phyloP scores from a whole-genome alignment of 2,797 vertebrate species.

The Picus viridis region DNA sequence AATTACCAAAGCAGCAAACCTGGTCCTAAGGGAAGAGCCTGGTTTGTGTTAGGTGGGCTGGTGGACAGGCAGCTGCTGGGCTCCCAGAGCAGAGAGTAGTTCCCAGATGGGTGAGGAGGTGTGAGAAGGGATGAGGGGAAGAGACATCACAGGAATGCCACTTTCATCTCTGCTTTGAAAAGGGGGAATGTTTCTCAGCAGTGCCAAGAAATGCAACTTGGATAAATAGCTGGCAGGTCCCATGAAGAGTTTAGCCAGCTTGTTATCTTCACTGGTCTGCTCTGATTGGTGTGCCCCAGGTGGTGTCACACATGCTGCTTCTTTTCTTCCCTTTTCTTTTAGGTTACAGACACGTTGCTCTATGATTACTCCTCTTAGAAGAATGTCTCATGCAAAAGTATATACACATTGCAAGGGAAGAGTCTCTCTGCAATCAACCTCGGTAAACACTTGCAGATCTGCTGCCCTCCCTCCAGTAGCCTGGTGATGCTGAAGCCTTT shows the following conservation, averaged over 20 bases:
- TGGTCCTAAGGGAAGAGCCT: neutral
- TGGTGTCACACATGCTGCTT: neutral
- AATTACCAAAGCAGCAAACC: neutral
- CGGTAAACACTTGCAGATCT: neutral
- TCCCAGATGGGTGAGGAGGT: neutral
- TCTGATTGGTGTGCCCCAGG: neutral
- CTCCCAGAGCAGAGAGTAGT: neutral
- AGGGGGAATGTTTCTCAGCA: neutral
- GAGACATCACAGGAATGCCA: neutral
- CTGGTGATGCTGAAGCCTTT: neutral
- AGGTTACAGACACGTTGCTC: neutral
- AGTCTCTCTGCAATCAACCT: neutral
- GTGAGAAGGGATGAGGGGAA: neutral
- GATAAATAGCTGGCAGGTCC: neutral
- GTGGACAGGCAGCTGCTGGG: neutral
- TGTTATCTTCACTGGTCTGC: neutral
- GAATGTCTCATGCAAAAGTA: neutral
- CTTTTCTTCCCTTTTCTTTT: neutral
- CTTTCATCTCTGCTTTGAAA: neutral
- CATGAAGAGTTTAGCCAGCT: neutral
- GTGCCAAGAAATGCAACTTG: constrained; percentile 8
- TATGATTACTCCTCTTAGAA: constrained; percentile 5
- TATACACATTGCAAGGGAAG: neutral
- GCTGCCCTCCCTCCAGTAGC: neutral
- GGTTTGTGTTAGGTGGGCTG: neutral